phyloP scores from a whole-genome alignment of 2,888 invertebrate species.

The Patella caerulea region DNA sequence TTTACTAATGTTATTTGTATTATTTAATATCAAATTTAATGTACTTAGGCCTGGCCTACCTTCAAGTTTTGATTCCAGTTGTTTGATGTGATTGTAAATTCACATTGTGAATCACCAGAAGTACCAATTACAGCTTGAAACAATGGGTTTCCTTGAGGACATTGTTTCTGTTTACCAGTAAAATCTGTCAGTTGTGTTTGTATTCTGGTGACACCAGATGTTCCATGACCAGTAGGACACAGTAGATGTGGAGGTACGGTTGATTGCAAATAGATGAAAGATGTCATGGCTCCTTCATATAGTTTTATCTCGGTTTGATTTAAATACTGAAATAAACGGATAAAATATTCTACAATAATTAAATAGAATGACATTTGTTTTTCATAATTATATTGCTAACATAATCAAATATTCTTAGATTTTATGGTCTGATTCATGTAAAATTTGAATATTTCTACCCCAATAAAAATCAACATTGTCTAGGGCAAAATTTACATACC shows the following conservation, averaged over 20 bases:
- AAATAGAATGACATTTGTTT: too few relatives aligned
- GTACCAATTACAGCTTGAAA: constrained; percentile 36
- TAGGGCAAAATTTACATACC: too few relatives aligned
- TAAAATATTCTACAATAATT: too few relatives aligned
- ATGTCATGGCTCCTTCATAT: constrained; percentile 29
- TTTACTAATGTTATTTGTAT: too few relatives aligned
- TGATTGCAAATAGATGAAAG: constrained; percentile 25
- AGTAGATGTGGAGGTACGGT: constrained; percentile 36
- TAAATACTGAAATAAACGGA: too few relatives aligned
- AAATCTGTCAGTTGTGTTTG: constrained; percentile 21
- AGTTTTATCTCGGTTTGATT: constrained; percentile 20
- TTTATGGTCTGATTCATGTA: too few relatives aligned
- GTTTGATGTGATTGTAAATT: neutral
- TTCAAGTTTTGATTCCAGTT: neutral
- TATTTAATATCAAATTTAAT: too few relatives aligned
- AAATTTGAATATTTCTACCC: too few relatives aligned
- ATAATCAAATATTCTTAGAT: too few relatives aligned
- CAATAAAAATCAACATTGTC: too few relatives aligned
- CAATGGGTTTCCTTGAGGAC: constrained; percentile 40
- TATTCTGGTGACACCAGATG: constrained; percentile 14
- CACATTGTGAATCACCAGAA: neutral
- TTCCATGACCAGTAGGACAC: constrained; percentile 21
- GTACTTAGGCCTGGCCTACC: too few relatives aligned
- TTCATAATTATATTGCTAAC: too few relatives aligned
- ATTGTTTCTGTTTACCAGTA: constrained; percentile 26